phyloP scores from a whole-genome alignment of 2,113 vertebrate genomes.

The Hippocampus guttulatus region DNA sequence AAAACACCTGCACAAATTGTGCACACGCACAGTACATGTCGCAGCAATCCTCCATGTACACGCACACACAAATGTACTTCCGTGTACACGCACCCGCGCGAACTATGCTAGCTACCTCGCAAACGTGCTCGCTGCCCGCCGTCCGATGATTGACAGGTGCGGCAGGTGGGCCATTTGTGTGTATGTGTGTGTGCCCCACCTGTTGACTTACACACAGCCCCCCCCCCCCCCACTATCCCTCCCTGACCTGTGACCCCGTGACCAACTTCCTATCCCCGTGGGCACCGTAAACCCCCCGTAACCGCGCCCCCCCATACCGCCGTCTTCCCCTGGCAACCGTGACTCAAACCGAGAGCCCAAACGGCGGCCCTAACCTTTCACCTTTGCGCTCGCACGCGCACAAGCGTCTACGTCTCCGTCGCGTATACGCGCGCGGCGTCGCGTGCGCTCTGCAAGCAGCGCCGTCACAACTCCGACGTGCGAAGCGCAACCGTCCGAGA shows the following conservation, averaged over 20 bases:
- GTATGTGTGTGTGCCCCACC: neutral
- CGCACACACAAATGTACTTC: neutral
- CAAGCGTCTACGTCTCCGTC: neutral
- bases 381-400: too few relatives aligned
- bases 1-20: conserved; percentile 24
- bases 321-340: too few relatives aligned
- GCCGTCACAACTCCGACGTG: too few relatives aligned
- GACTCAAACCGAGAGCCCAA: too few relatives aligned
- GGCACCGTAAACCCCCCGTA: neutral
- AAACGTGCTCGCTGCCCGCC: conserved; percentile 46
- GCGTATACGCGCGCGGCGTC: too few relatives aligned
- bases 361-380: too few relatives aligned
- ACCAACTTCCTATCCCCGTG: neutral
- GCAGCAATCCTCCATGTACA: too few relatives aligned
- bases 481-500: neutral
- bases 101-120: conserved; percentile 66
- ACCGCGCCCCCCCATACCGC: too few relatives aligned
- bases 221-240: too few relatives aligned
- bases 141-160: neutral
- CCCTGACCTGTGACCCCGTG: neutral
- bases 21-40: neutral
- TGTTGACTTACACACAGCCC: neutral
- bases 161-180: neutral
- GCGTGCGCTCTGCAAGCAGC: too few relatives aligned
- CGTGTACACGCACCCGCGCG: conserved; percentile 61